phyloP scores from a whole-genome alignment of 2,113 vertebrate species.

The Hippocampus barbouri region DNA sequence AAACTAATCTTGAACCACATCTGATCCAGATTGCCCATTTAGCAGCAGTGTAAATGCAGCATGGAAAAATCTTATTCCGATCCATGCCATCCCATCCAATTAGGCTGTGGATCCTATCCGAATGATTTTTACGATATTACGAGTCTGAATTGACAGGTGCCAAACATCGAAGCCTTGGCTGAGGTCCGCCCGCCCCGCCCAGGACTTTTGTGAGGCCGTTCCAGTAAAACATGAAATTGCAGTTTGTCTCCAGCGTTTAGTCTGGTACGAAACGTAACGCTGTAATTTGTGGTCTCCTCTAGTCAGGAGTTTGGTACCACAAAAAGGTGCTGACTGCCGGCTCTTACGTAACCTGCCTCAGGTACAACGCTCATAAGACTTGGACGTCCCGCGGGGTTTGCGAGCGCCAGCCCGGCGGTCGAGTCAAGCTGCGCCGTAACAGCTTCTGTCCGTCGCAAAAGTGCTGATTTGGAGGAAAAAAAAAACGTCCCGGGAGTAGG shows the following conservation, averaged over 20 bases:
- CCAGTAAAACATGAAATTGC: constrained; percentile 46
- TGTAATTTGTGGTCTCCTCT: constrained; percentile 48
- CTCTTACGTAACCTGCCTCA: constrained; percentile 40
- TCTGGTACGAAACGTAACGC: constrained; percentile 49
- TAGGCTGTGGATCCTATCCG: neutral
- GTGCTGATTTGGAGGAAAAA: constrained; percentile 34
- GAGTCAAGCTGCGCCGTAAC: constrained; percentile 37
- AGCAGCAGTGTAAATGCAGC: neutral
- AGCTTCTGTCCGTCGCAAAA: constrained; percentile 19
- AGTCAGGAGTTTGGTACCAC: constrained; percentile 2
- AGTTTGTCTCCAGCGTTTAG: constrained; percentile 48
- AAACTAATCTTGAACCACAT: neutral
- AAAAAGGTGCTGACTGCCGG: constrained; percentile 29
- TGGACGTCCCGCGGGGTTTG: constrained; percentile 38
- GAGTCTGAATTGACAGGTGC: neutral
- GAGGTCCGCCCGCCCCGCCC: neutral
- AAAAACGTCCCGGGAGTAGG: constrained; percentile 21
- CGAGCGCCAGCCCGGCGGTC: constrained; percentile 35
- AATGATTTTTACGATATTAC: neutral
- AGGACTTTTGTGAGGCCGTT: constrained; percentile 18
- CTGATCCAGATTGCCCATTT: neutral
- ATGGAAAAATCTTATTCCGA: neutral
- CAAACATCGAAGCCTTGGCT: neutral
- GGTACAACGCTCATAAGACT: constrained; percentile 43
- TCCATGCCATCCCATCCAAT: neutral